Evolutionary conservation across 2,113 vertebrate genomes (phyloP).

Genomic region (Oophaga pumilio): DNA sequence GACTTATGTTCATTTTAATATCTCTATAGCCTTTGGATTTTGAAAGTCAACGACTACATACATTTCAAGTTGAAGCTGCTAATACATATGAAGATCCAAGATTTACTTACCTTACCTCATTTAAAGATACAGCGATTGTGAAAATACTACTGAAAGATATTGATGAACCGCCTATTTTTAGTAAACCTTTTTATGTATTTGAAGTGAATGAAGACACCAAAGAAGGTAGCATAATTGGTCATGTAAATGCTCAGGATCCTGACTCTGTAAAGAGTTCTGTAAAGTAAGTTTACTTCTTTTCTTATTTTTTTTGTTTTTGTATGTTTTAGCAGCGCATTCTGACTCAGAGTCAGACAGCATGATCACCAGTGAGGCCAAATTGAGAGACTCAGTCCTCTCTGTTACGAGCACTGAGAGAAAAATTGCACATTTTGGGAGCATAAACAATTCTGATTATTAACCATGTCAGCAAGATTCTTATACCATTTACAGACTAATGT

Average conservation of each 20-base stretch:
- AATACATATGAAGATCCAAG: slow-evolving; percentile 87
- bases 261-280: slow-evolving; percentile 83
- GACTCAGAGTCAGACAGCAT: no score
- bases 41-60: slow-evolving; percentile 86
- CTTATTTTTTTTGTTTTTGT: no score
- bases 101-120: slow-evolving; percentile 86
- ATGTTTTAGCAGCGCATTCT: no score
- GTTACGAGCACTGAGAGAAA: no score
- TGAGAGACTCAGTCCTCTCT: no score
- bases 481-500: no score
- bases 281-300: slow-evolving; percentile 77
- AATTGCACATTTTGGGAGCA: no score
- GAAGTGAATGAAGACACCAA: slow-evolving; percentile 92
- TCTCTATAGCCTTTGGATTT: slow-evolving; percentile 86
- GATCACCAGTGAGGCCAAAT: no score
- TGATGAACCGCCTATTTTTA: slow-evolving; percentile 91
- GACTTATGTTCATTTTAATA: slow-evolving; percentile 48
- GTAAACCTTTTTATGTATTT: slow-evolving; percentile 83
- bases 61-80: slow-evolving; percentile 87
- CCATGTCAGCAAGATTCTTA: no score
- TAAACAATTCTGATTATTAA: no score
- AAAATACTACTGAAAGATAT: slow-evolving; percentile 87
- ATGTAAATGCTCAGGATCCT: slow-evolving; percentile 88
- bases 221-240: slow-evolving; percentile 86
- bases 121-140: slow-evolving; percentile 88